Evolutionary conservation across 53 echinoderm and acorn worm species (phyloP), one percentile per base, ranked within the genome.

Genomic region (Luidia sarsii): DNA sequence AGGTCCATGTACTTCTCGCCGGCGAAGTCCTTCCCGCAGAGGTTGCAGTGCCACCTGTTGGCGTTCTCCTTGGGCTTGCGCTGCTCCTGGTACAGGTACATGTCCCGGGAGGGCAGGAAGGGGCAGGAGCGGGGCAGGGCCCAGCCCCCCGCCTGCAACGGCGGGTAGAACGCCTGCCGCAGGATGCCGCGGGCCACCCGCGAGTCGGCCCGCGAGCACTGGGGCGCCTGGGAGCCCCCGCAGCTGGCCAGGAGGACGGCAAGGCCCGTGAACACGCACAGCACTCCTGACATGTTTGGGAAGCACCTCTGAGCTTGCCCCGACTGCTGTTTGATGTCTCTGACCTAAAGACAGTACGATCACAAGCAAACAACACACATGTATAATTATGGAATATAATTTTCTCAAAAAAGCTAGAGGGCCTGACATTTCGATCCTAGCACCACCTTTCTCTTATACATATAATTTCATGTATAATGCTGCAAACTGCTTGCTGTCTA

Each of bases 11-110:
- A 85, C 9, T 57, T 50, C 64, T 95, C 93, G 29, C 57, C 79
- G 48, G 79, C 49, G 74, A 95, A 95, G 30, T 84, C 79, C 56
- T 95, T 95, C 27, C 96, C 96, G 55, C 96, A 95, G 86, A 85
- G 88, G 53, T 90, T 87, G 51, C 96, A 95, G 30, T 81, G 57
- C 96, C 93, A 93, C 33, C 83, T 82, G 50, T 81, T 88, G 9
- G 63, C 1, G 9, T 67, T 69, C 27, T 93, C 93, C n/a, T 39
- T 53, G 28, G 64, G 54, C 54, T 89, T 95, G 49, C 83, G 79
- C 61, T 73, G 57, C 43, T 95, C 96, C 31, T 93, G 88, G 35
- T 71, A 74, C 50, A 82, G 54, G 68, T 90, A 95, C 70, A 90
- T 81, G 75, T 92, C 86, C 15, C 90, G 73, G 28, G 63, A 60